Percentiles rank a stretch among this genome's conserved stretches.
These are phyloP conservation scores for Bradysia coprophila DNA, from an alignment of 1,140 invertebrate species.

Conservation along the genomic window DNA sequence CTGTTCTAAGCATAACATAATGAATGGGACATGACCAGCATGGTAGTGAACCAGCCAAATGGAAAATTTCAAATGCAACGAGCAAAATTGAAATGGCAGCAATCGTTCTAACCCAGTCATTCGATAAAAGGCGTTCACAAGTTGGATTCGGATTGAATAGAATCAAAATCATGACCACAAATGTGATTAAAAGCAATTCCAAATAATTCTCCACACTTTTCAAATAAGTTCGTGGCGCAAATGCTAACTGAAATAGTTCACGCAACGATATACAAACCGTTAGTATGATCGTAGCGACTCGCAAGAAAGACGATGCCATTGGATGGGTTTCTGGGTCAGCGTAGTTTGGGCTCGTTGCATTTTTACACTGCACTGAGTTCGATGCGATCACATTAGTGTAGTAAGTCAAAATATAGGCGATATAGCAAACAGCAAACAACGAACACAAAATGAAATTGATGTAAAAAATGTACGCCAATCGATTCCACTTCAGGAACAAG, in stretches of 20 bases:
- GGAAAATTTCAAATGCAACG: conserved; percentile 38
- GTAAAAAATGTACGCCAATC: conserved; percentile 50
- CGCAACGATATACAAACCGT: conserved; percentile 35
- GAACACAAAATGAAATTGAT: conserved; percentile 52
- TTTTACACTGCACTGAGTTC: conserved; percentile 23
- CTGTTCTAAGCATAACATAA: not conserved
- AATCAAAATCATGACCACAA: conserved; percentile 33
- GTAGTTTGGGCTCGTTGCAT: conserved; percentile 30
- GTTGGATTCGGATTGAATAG: conserved; percentile 25
- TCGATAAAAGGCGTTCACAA: conserved; percentile 28
- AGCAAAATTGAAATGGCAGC: conserved; percentile 48
- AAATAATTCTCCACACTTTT: conserved; percentile 47
- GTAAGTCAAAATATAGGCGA: conserved; percentile 38
- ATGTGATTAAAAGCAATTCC: conserved; percentile 40
- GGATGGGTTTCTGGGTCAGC: too few relatives aligned
- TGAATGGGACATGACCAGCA: not conserved
- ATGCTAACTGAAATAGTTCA: conserved; percentile 46
- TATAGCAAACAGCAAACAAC: conserved; percentile 43
- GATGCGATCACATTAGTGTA: conserved; percentile 28
- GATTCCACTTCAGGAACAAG: conserved; percentile 60
- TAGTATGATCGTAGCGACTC: conserved; percentile 28
- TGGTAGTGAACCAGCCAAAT: not conserved
- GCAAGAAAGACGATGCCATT: too few relatives aligned
- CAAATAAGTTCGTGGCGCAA: conserved; percentile 41
- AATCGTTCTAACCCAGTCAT: conserved; percentile 31